Base-by-base conservation (phyloP, 1,140 invertebrate genomes). In the Sipha flava region DNA sequence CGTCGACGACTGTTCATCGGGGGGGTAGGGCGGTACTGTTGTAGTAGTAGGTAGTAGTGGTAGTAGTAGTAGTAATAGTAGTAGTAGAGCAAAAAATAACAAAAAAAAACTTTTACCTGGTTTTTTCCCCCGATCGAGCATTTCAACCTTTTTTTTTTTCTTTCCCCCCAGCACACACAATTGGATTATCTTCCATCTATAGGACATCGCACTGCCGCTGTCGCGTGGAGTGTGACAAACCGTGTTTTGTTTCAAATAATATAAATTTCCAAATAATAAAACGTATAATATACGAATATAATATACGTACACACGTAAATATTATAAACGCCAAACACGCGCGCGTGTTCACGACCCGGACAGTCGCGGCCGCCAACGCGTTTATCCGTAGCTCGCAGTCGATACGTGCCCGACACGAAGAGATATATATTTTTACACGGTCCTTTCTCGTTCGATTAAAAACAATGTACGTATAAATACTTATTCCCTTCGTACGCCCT, bases 161-260 rank as follows among this genome's bases (percentile, higher is more conserved):
- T 40, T 59, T 29, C 26, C 2, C 64, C 59, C 54, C 75, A 31
- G 57, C 26, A 57, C 49, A 79, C 66, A 77, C 49, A 54, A 68
- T 77, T 70, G 64, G 77, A 79, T 79, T 79, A 70, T 81, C 81
- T 80, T 47, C 79, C 75, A 54, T 68, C 62, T 45, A 68, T 54
- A 45, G 49, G 34, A 43, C n/a, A 23, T 10, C 23, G 10, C 40
- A 6, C 12, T 14, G 37, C 23, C 66, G 77, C 23, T 21, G 18
- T 73, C 26, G 49, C 66, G 54, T 26, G 10, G n/a, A 77, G 79
- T 73, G 62, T 70, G 49, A 70, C 62, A 70, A 40, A 70, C 49
- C 43, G 45, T 49, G 79, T 72, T 68, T 49, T 80, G 18, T 64
- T 80, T 64, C 26, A 16, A 52, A 80, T 66, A 43, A 66, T 59